phyloP scores from a whole-genome alignment of 2,797 vertebrate species.

The Hydrophis major region DNA sequence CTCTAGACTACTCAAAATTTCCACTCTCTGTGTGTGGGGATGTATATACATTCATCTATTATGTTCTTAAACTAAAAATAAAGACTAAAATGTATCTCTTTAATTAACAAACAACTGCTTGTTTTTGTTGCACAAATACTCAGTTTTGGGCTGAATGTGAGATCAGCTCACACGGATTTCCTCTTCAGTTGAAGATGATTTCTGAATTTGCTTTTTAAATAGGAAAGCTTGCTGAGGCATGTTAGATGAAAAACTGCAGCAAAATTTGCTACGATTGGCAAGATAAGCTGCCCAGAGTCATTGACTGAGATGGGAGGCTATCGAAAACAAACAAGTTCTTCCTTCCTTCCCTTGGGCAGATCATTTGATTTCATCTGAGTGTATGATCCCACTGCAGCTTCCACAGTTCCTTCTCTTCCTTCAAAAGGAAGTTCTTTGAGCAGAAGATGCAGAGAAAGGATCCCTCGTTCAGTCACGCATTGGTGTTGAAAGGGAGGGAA shows the following conservation, averaged over 20 bases:
- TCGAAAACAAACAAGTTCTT: not conserved
- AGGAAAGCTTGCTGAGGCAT: not conserved
- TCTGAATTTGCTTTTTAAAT: not conserved
- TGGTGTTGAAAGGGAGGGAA: not conserved
- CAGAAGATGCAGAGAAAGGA: not conserved
- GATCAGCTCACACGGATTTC: not conserved
- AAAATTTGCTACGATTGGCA: not conserved
- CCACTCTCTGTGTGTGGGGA: too few relatives aligned
- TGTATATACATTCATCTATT: too few relatives aligned
- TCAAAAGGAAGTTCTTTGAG: not conserved
- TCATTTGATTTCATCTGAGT: not conserved
- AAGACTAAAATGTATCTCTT: not conserved
- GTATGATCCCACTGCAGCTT: not conserved
- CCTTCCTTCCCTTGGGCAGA: not conserved
- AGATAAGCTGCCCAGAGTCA: not conserved
- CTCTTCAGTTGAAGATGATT: not conserved
- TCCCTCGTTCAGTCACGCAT: fast-evolving
- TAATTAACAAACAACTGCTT: not conserved
- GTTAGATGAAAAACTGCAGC: not conserved
- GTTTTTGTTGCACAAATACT: not conserved
- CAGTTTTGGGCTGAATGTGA: not conserved
- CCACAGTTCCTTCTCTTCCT: not conserved
- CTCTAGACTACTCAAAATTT: too few relatives aligned
- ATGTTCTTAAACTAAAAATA: not conserved
- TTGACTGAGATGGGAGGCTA: not conserved